Conservation (phyloP, 64 coral and sea anemone species). For the Montipora efflorescens region DNA sequence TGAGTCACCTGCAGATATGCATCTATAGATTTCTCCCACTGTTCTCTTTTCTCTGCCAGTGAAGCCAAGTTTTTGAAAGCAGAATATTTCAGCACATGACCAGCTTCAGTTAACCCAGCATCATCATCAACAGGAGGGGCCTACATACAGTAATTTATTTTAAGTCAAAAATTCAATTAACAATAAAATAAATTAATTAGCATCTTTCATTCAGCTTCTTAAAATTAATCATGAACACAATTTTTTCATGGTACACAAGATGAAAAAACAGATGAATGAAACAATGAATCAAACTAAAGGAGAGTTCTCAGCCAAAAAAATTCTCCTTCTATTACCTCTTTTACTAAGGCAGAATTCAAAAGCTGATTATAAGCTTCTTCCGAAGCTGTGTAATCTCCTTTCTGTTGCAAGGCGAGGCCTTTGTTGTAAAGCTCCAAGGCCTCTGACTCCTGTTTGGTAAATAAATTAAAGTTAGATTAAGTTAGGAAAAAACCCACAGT, state of each 20-base stretch:
- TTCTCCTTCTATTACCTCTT: constrained; percentile 61
- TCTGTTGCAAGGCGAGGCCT: constrained; percentile 86
- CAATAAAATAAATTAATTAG: neutral
- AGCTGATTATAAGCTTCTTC: constrained; percentile 90
- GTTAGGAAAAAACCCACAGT: no score
- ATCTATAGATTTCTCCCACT: constrained; percentile 89
- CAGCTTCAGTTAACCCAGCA: constrained; percentile 72
- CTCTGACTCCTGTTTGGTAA: constrained; percentile 80
- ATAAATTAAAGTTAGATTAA: neutral
- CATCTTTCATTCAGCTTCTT: no score
- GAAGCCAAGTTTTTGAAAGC: constrained; percentile 95
- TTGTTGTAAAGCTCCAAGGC: constrained; percentile 95
- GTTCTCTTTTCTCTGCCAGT: constrained; percentile 79
- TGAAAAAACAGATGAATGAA: no score
- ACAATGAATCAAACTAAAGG: no score
- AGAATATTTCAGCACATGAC: constrained; percentile 94
- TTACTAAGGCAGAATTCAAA: constrained; percentile 76
- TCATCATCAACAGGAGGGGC: constrained; percentile 77
- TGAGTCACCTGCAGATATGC: constrained; percentile 89
- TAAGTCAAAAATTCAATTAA: neutral
- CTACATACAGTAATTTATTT: neutral
- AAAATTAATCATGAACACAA: no score
- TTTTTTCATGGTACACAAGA: no score
- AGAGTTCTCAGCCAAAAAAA: no score
- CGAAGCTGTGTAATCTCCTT: constrained; percentile 73